Evolutionary conservation across 2,797 vertebrate genomes (phyloP).

Genomic region (Natrix natrix): DNA sequence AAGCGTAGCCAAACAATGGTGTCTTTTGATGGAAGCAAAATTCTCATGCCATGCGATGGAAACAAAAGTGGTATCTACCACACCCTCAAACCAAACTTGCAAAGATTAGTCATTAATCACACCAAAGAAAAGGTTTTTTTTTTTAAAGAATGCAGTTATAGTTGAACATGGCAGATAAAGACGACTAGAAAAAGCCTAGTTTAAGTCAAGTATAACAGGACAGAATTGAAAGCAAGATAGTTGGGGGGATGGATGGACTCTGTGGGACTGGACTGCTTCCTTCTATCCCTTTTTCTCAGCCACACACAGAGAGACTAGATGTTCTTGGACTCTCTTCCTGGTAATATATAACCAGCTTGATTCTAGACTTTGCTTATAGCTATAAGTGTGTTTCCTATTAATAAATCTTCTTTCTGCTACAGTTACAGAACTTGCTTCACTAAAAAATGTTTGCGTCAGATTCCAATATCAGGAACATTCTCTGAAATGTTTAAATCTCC

Average conservation of each 20-base stretch:
- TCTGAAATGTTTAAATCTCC: neutral
- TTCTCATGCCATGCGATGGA: neutral
- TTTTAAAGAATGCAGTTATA: neutral
- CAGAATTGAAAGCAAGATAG: neutral
- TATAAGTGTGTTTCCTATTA: neutral
- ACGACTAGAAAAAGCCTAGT: neutral
- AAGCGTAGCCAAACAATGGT: neutral
- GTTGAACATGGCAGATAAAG: neutral
- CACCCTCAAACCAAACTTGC: neutral
- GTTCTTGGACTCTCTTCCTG: neutral
- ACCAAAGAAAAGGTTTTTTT: neutral
- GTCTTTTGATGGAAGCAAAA: neutral
- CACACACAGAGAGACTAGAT: neutral
- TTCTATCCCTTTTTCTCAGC: neutral
- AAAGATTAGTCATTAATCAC: neutral
- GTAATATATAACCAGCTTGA: neutral
- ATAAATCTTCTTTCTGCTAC: neutral
- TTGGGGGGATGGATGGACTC: neutral
- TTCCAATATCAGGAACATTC: neutral
- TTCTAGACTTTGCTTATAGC: neutral
- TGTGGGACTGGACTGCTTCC: neutral
- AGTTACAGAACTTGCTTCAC: neutral
- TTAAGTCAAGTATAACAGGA: neutral
- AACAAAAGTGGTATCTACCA: neutral
- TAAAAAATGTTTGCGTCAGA: neutral